Evolutionary conservation across 2,113 vertebrate species (phyloP), one percentile per base, ranked within the genome.

Genomic region (Passer montanus): DNA sequence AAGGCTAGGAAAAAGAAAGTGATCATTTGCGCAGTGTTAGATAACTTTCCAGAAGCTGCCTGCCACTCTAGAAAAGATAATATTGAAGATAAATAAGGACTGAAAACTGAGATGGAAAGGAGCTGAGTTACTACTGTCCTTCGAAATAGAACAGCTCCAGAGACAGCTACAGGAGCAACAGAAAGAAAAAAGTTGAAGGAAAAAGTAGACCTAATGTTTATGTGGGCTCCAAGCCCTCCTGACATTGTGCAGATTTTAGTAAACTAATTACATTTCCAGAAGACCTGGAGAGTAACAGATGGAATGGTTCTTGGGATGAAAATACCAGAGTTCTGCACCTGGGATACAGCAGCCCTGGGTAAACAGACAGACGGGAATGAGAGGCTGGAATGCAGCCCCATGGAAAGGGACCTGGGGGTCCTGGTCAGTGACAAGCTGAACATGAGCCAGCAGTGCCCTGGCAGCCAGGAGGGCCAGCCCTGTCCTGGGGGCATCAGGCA

Each of bases 271-370:
- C 11, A 31, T 2, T 4, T 44, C 37, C 33, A 37, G 21, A 33
- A 68, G 53, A 19, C 7, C 52, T 9, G 17, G 46, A 68, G 14
- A 6, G 11, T 52, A 44, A 37, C 3, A 22, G 14, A 22, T 7
- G 15, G 7, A 52, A 27, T 59, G 17, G 31, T 14, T 9, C 31
- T 17, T 59, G 17, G 9, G 22, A 31, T 27, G 44, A 60, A 15
- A 68, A 37, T 41, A 43, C 2, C 21, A 37, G 11, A 19, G 2
- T 28, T 68, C 53, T 68, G 53, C 22, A 10, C 27, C 9, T 33
- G 37, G 7, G 21, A 18, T 1, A 0, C 0, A 0, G 0, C 46
- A 60, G 0, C 46, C 26, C 37, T 52, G 62, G 53, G n/a, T n/a
- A 8, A 13, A n/a, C 0, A 2, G 31, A 35, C 28, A 77, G 59